phyloP scores from a whole-genome alignment of 2,113 vertebrate species.

The Pollimyrus isidori region DNA sequence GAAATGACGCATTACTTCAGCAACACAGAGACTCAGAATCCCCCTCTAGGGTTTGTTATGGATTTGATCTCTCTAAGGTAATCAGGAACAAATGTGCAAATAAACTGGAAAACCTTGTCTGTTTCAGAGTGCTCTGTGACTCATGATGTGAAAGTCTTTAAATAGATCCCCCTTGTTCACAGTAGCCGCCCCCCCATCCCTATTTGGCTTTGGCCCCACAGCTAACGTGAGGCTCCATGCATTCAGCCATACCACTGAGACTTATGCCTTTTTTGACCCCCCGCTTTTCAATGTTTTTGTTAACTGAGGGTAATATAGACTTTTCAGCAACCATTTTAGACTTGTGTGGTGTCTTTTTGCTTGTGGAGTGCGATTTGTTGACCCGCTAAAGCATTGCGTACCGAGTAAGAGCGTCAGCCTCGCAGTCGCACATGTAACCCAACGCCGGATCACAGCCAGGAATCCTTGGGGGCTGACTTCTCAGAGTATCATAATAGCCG shows the following conservation, averaged over 20 bases:
- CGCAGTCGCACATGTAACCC: not conserved
- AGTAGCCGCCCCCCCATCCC: not conserved
- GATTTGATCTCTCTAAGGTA: slow-evolving; percentile 21
- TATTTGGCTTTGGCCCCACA: slow-evolving; percentile 18
- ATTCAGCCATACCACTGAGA: not conserved
- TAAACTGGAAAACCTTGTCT: slow-evolving; percentile 17
- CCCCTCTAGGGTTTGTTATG: not conserved
- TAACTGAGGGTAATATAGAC: not conserved
- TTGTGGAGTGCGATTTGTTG: slow-evolving; percentile 30
- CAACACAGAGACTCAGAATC: slow-evolving; percentile 13
- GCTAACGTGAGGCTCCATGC: not conserved
- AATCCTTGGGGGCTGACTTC: not conserved
- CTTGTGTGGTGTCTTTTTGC: not conserved
- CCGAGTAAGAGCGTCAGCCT: not conserved
- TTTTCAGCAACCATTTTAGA: not conserved
- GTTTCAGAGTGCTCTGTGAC: slow-evolving; percentile 22
- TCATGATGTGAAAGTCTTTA: slow-evolving; percentile 34
- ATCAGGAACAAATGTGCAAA: slow-evolving; percentile 36
- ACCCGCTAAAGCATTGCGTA: slow-evolving; percentile 21
- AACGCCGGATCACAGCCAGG: not conserved
- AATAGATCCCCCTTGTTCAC: slow-evolving; percentile 33
- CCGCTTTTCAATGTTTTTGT: slow-evolving; percentile 1
- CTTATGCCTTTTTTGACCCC: slow-evolving; percentile 23
- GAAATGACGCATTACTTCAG: not conserved
- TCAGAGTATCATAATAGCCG: not conserved